Evolutionary conservation across 2,888 invertebrate genomes (phyloP), one percentile per base, ranked within the genome.

Genomic region (Phaonia tiefii): DNA sequence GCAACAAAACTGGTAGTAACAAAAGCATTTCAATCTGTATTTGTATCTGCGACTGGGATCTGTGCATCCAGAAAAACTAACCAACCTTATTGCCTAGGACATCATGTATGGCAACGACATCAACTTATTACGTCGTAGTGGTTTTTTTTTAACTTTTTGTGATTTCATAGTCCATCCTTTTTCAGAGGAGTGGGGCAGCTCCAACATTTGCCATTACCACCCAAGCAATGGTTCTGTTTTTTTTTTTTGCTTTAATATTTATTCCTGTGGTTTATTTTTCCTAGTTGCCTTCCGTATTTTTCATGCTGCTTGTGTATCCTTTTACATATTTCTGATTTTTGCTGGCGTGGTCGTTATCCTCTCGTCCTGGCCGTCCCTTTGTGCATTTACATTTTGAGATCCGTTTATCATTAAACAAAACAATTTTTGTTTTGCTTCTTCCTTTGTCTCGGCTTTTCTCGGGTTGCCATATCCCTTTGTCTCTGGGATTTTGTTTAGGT

Each of bases 361-460:
- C 37, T n/a, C n/a, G 10, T 58, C 31, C 58, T 60, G 1, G 39
- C 22, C 58, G 31, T 37, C 17, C 15, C 11, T 67, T 80, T 80
- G 25, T 74, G 74, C 71, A 72, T 51, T 78, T 78, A 67, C 63
- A 49, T 81, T 81, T 78, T 44, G 31, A 67, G 58, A 72, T 81
- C 75, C 69, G 69, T 73, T 75, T 75, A 73, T 78, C 75, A 73
- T 75, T 78, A 69, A 72, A 70, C 49, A 39, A 42, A 67, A 46
- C 72, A 66, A 60, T 75, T 67, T 74, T 66, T 69, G 42, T 56
- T 75, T 46, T 63, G 42, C 42, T 17, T 5, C 56, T 67, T 51
- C 54, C 63, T 63, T 63, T 78, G 54, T 75, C 20, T 17, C 51
- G 51, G 70, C 46, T 65, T 65, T 49, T 70, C 15, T 15, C 15